phyloP scores from a whole-genome alignment of 2,113 vertebrate genomes.

The Dendrocopos noguchii region DNA sequence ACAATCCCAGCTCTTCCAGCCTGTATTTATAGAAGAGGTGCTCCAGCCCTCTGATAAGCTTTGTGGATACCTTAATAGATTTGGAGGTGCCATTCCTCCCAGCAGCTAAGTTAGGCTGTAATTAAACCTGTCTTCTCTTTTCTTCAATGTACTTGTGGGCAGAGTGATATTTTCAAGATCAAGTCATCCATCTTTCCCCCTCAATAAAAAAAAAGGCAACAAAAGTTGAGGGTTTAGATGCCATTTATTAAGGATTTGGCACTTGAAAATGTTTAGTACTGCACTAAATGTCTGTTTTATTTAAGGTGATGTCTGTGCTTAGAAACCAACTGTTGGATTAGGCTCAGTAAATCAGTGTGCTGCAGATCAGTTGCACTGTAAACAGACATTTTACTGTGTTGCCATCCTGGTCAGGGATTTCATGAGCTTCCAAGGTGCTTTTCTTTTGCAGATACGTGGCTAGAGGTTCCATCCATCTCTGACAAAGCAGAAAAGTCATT shows the following conservation, averaged over 20 bases:
- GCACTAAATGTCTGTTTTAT: neutral
- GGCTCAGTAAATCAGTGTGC: neutral
- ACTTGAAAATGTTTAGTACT: neutral
- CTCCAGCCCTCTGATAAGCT: too few relatives aligned
- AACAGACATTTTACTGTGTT: neutral
- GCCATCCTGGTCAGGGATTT: neutral
- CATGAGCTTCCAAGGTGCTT: neutral
- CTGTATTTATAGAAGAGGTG: too few relatives aligned
- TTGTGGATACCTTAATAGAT: neutral
- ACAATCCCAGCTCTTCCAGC: too few relatives aligned
- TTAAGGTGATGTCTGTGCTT: neutral
- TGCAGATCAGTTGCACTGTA: neutral
- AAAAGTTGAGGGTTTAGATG: neutral
- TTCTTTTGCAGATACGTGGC: neutral
- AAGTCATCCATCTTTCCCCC: neutral
- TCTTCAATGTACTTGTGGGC: neutral
- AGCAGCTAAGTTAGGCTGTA: neutral
- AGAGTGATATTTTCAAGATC: constrained; percentile 5
- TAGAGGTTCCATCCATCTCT: neutral
- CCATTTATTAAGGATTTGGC: neutral
- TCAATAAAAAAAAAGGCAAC: too few relatives aligned
- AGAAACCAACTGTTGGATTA: neutral
- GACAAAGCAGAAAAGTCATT: neutral
- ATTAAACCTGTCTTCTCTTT: neutral
- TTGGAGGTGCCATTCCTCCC: neutral